Percentiles rank a stretch among this genome's conserved stretches.
Evolutionary conservation across 2,113 vertebrate species (phyloP).

Genomic region (Apistogramma diplotaenia): DNA sequence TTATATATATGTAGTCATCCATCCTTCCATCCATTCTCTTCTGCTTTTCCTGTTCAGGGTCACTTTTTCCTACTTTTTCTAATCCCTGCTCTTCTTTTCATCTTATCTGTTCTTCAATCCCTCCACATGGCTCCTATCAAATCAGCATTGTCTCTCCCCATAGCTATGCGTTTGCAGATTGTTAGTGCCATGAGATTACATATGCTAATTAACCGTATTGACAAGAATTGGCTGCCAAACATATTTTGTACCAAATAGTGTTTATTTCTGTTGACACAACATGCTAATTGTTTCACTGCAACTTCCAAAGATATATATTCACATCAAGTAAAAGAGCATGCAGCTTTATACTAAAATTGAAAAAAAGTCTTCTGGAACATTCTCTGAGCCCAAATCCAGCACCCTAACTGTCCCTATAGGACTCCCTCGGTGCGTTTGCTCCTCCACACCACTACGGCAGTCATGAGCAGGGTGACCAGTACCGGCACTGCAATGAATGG

Average conservation of each 20-base stretch:
- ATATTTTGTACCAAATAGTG: background rate
- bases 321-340: background rate
- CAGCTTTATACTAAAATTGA: background rate
- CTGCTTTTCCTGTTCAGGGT: no score
- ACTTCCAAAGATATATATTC: background rate
- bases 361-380: background rate
- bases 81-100: background rate
- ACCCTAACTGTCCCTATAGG: conserved; percentile 43
- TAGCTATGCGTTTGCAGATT: conserved; percentile 30
- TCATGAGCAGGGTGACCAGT: conserved; percentile 85
- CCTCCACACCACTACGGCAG: conserved; percentile 86
- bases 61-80: rapidly evolving
- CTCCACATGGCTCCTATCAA: background rate
- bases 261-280: conserved; percentile 2
- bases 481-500: conserved; percentile 85
- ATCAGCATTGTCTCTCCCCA: background rate
- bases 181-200: conserved; percentile 17
- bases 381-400: background rate
- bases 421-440: conserved; percentile 85
- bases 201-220: conserved; percentile 48
- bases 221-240: background rate
- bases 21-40: no score
- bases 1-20: no score
- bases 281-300: background rate
- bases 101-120: background rate